phyloP scores from a whole-genome alignment of 2,797 vertebrate genomes.

The Psittacula echo region DNA sequence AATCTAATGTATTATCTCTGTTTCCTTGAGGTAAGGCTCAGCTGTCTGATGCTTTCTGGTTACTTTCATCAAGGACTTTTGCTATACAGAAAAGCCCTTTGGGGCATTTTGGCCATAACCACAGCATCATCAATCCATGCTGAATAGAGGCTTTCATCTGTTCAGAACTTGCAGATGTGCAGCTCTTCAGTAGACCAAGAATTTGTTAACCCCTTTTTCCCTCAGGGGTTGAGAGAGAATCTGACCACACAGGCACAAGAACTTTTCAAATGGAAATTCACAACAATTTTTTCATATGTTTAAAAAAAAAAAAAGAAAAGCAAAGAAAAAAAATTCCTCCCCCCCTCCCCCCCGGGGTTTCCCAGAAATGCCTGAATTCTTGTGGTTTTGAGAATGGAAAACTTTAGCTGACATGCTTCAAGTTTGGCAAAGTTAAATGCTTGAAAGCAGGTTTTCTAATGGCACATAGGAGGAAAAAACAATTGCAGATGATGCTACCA shows the following conservation, averaged over 20 bases:
- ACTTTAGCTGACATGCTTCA: conserved; percentile 14
- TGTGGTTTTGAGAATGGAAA: conserved; percentile 59
- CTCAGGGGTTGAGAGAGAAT: neutral
- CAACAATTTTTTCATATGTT: neutral
- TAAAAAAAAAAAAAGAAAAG: neutral
- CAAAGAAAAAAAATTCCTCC: too few species aligned
- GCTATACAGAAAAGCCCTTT: neutral
- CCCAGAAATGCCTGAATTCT: conserved; percentile 26
- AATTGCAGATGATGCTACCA: neutral
- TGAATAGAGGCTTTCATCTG: neutral
- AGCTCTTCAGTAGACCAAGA: neutral
- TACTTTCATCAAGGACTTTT: neutral
- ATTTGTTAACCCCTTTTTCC: neutral
- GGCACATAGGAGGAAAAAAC: neutral
- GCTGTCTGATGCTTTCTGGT: neutral
- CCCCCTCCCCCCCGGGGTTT: neutral
- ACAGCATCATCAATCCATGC: neutral
- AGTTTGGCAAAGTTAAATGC: neutral
- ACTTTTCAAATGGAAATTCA: conserved; percentile 29
- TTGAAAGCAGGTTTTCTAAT: conserved; percentile 20
- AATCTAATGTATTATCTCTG: neutral
- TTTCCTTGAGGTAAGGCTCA: neutral
- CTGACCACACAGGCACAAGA: neutral
- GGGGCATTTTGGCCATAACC: neutral
- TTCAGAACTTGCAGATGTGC: neutral